phyloP scores from a whole-genome alignment of 2,113 vertebrate species.

The Amblyornis subalaris region DNA sequence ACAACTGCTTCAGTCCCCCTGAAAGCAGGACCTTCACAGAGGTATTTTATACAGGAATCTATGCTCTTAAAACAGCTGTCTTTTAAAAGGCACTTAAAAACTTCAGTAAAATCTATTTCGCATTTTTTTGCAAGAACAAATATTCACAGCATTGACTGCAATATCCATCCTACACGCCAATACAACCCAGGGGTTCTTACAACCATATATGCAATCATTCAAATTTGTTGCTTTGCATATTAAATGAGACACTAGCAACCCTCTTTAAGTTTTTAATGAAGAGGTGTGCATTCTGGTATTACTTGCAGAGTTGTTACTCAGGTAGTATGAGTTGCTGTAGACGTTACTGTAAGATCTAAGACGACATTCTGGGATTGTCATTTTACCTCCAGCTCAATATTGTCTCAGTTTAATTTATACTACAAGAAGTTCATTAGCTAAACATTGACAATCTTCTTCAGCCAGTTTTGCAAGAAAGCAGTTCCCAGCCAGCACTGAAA shows the following conservation, averaged over 20 bases:
- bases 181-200: neutral
- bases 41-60: neutral
- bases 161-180: neutral
- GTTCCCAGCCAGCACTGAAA: neutral
- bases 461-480: conserved; percentile 8
- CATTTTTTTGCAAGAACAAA: neutral
- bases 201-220: neutral
- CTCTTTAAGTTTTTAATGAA: neutral
- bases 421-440: neutral
- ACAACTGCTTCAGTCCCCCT: neutral
- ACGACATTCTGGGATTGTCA: neutral
- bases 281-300: conserved; percentile 1
- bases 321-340: neutral
- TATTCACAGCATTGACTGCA: neutral
- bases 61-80: neutral
- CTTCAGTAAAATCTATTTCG: neutral
- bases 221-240: neutral
- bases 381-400: neutral
- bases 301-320: neutral
- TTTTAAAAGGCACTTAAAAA: neutral
- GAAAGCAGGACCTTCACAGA: neutral
- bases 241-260: neutral
- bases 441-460: neutral
- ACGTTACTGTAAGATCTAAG: neutral
- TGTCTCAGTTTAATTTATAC: neutral